A percentile compares a stretch with the other conserved stretches of the same genome.
Evolutionary conservation across 1,140 invertebrate species (phyloP).

Genomic region (Popillia japonica): DNA sequence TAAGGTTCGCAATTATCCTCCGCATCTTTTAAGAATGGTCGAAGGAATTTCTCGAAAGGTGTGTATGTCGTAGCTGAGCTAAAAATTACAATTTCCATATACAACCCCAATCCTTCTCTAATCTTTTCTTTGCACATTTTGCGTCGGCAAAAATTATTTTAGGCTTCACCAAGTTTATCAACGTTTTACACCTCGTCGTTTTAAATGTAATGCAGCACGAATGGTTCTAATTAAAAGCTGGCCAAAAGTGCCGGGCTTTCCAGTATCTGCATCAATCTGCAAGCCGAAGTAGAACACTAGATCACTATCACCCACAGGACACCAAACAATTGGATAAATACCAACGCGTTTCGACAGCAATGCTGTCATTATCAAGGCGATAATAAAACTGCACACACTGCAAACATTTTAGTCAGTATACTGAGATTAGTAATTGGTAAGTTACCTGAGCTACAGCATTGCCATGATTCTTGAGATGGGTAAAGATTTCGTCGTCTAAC

Average conservation of each 20-base stretch:
- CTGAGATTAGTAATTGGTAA: background rate
- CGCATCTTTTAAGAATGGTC: constrained; percentile 40
- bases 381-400: no score
- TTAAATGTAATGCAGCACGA: constrained; percentile 54
- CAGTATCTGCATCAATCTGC: constrained; percentile 58
- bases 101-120: constrained; percentile 41
- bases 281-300: no score
- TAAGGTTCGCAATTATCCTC: constrained; percentile 29
- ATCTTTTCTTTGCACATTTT: constrained; percentile 48
- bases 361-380: no score
- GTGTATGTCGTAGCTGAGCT: constrained; percentile 45
- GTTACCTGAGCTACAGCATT: background rate
- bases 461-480: background rate
- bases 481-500: background rate
- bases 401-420: background rate
- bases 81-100: constrained; percentile 55
- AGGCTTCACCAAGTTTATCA: constrained; percentile 57
- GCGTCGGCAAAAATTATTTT: constrained; percentile 58
- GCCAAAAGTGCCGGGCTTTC: constrained; percentile 54
- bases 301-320: no score
- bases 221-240: constrained; percentile 52
- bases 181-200: constrained; percentile 51
- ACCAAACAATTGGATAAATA: background rate
- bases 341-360: no score
- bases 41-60: constrained; percentile 49